These are phyloP conservation scores for Rhyacichthys aspro DNA, from an alignment of 2,797 vertebrate genomes.

Conservation along the genomic window DNA sequence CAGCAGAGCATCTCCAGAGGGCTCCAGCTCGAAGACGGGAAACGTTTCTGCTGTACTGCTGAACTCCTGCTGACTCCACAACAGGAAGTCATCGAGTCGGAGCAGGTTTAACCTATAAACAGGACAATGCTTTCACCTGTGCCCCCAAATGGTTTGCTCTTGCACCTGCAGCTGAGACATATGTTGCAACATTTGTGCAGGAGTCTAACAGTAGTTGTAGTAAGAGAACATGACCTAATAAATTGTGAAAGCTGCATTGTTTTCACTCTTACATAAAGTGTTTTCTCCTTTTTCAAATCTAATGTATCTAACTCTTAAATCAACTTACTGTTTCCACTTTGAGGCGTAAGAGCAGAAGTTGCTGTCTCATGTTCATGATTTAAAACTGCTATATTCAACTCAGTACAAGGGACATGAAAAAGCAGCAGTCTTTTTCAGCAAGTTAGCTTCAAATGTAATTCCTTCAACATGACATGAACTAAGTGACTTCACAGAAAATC, in stretches of 20 bases:
- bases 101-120: slow-evolving; percentile 1
- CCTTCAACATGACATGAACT: slow-evolving; percentile 10
- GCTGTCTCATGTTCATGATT: no score
- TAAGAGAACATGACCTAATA: no score
- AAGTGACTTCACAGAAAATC: slow-evolving; percentile 50
- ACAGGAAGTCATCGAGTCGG: neutral
- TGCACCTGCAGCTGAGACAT: slow-evolving; percentile 20
- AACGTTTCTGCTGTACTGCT: slow-evolving; percentile 31
- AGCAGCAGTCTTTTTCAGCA: neutral
- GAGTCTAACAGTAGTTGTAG: no score
- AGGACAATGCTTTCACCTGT: slow-evolving; percentile 27
- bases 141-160: slow-evolving; percentile 16
- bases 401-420: no score
- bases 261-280: no score
- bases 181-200: slow-evolving; percentile 17
- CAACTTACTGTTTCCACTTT: no score
- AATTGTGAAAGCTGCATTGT: no score
- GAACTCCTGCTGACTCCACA: slow-evolving; percentile 1
- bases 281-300: no score
- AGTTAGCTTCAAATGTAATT: slow-evolving; percentile 1
- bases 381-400: no score
- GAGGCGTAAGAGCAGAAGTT: no score
- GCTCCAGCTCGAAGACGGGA: slow-evolving; percentile 43
- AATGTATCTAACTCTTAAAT: no score
- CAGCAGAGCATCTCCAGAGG: slow-evolving; percentile 66